Conservation (phyloP, 2,113 vertebrate genomes). For the Hippopotamus amphibius region DNA sequence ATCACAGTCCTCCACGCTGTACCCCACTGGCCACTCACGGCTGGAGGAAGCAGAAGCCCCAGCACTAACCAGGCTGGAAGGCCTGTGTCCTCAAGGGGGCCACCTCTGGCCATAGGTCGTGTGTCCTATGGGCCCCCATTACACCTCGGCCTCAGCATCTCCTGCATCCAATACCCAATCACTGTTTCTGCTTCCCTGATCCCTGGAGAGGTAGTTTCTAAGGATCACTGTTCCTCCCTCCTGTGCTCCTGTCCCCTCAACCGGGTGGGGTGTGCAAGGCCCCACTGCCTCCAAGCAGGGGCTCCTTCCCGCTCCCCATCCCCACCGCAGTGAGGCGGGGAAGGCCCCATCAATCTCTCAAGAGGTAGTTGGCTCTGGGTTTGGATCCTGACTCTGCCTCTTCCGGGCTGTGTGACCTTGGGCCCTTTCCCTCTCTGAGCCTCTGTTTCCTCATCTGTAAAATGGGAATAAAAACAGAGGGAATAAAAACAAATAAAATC, state of each 20-base stretch:
- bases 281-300: neutral
- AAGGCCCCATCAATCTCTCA: accelerated
- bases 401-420: neutral
- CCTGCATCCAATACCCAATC: neutral
- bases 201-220: neutral
- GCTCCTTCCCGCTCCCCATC: neutral
- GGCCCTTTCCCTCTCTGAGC: neutral
- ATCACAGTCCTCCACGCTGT: neutral
- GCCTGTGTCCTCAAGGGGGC: neutral
- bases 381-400: neutral
- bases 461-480: neutral
- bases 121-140: neutral
- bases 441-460: neutral
- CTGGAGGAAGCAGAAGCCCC: neutral
- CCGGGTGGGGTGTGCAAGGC: neutral
- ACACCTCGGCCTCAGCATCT: neutral
- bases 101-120: neutral
- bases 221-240: neutral
- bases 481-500: too few species aligned
- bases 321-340: neutral
- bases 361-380: neutral
- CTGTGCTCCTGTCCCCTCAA: neutral
- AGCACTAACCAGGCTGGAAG: neutral
- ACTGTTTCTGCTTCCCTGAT: neutral
- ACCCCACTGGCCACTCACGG: neutral